These are phyloP conservation scores for Macrosiphum euphorbiae DNA, from an alignment of 2,888 invertebrate species.

Conservation along the genomic window DNA sequence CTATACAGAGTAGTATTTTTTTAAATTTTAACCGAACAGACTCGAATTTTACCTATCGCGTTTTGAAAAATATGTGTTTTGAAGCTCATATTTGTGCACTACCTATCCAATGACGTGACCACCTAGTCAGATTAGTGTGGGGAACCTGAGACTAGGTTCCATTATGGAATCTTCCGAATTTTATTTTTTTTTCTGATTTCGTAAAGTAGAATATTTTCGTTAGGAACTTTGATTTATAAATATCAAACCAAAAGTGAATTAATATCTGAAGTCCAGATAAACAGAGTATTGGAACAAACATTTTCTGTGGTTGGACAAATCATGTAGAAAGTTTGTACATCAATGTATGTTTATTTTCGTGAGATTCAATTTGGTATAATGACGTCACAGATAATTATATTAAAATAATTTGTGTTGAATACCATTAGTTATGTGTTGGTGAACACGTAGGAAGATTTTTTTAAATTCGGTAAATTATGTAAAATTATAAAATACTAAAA, in stretches of 20 bases:
- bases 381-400: not conserved
- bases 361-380: not conserved
- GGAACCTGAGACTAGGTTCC: not conserved
- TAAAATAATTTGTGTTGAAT: not conserved
- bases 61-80: not conserved
- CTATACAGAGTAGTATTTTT: not conserved
- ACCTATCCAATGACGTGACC: not conserved
- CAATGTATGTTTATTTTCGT: not conserved
- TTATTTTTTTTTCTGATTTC: not conserved
- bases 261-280: not conserved
- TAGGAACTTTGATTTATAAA: not conserved
- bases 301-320: not conserved
- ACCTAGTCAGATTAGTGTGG: not conserved
- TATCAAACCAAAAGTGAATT: not conserved
- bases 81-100: not conserved
- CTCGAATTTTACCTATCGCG: not conserved
- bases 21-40: not conserved
- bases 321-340: not conserved
- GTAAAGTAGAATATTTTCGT: not conserved
- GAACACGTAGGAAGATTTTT: not conserved
- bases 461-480: not conserved
- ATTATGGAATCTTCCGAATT: not conserved
- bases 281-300: not conserved
- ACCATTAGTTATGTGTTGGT: not conserved
- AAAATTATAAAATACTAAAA: not conserved